Evolutionary conservation across 2,888 invertebrate genomes (phyloP), one percentile per base, ranked within the genome.

Genomic region (Thalpophila matura): DNA sequence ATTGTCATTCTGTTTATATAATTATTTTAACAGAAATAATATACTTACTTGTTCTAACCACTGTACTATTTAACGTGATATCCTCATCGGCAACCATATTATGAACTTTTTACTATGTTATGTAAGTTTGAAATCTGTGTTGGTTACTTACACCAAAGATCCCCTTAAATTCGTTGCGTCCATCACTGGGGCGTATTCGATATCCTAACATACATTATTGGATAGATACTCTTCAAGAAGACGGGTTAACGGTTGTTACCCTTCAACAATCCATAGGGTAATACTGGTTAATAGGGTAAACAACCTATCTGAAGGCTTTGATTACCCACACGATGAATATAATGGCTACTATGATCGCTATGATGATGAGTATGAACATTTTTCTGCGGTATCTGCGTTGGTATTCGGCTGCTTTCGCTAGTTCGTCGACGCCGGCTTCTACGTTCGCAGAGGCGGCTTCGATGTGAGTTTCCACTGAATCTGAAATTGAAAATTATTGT

Each of bases 381-480:
- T 97, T 97, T 86, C 96, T 96, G 58, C 98, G 96, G 88, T 97
- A 97, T 31, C 91, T 74, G 0, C 97, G 97, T 91, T 98, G 97
- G 92, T 98, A 97, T 77, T 96, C 95, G 29, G 97, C 96, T 16
- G 98, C 98, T 88, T 98, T 98, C n/a, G 96, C 95, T 38, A 99
- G 89, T 82, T 98, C 97, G 69, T 96, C 96, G 5, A 96, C 96
- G 0, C 98, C 99, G n/a, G 96, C 91, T 86, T 98, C 98, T 4
- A 98, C 97, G 79, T 97, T 96, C 2, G 96, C 96, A 51, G 96
- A 96, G 1, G 97, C 96, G 62, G 96, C 95, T 83, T 98, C 98
- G 82, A 98, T 97, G 91, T 97, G 97, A 80, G 96, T 97, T 88
- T 98, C 98, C 77, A 98, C 98, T 5, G 97, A 96, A 89, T 98